Conservation (phyloP, 2,797 vertebrate species). For the Hapalemur alaotrensis region DNA sequence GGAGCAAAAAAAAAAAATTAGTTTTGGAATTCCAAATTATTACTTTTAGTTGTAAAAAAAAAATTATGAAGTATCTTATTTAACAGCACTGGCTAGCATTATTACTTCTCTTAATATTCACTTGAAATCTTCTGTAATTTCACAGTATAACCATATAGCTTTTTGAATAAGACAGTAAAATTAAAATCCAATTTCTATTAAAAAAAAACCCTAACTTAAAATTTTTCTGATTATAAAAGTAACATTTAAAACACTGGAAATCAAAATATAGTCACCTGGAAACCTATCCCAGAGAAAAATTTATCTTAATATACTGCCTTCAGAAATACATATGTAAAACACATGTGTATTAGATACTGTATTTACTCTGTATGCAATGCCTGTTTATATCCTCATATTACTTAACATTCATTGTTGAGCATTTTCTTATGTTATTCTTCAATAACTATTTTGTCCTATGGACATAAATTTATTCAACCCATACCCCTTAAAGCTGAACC, state of each 20-base stretch:
- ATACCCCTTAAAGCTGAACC: neutral
- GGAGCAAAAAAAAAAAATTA: neutral
- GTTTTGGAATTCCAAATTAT: neutral
- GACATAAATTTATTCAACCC: neutral
- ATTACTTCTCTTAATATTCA: neutral
- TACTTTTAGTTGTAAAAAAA: neutral
- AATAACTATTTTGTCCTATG: neutral
- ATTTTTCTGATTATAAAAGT: conserved; percentile 5
- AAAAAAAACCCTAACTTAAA: neutral
- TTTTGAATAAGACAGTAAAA: neutral
- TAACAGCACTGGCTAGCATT: neutral
- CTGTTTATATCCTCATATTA: neutral
- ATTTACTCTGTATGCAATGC: neutral
- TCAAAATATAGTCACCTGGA: neutral
- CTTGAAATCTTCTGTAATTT: conserved; percentile 4
- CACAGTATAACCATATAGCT: neutral
- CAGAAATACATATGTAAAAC: conserved; percentile 30
- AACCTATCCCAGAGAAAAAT: neutral
- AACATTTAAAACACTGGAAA: neutral
- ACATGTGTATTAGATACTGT: neutral
- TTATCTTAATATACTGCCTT: neutral
- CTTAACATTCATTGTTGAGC: neutral
- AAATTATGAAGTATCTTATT: neutral
- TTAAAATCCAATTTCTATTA: conserved; percentile 10
- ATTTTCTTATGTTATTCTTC: neutral